phyloP scores from a whole-genome alignment of 2,797 vertebrate genomes.

The Chelon labrosus region DNA sequence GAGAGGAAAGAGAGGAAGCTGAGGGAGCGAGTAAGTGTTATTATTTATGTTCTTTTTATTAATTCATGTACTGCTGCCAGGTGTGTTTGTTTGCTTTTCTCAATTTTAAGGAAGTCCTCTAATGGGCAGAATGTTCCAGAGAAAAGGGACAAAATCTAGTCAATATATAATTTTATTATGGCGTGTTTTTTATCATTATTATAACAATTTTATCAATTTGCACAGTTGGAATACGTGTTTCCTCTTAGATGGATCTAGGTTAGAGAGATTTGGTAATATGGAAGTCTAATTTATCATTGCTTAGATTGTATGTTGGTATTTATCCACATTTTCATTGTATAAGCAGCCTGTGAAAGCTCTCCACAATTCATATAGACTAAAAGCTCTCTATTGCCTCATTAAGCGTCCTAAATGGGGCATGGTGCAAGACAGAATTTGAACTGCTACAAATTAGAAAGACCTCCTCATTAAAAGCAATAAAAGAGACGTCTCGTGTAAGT shows the following conservation, averaged over 20 bases:
- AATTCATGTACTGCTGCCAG: background rate
- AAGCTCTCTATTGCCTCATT: slow-evolving; percentile 1
- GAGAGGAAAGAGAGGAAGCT: slow-evolving; percentile 92
- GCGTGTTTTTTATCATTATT: background rate
- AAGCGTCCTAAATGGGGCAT: background rate
- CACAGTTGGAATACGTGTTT: too few species aligned
- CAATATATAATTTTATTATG: background rate
- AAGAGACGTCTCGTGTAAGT: background rate
- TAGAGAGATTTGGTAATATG: too few species aligned
- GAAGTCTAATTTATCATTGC: too few species aligned
- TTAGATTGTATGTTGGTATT: background rate
- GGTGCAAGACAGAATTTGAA: background rate
- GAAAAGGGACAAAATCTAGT: background rate
- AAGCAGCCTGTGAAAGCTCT: background rate
- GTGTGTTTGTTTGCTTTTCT: too few species aligned
- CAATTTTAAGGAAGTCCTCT: background rate
- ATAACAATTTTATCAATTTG: too few species aligned
- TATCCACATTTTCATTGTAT: background rate
- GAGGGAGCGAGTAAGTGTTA: slow-evolving; percentile 84
- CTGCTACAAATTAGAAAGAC: slow-evolving; percentile 9
- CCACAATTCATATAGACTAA: background rate
- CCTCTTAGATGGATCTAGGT: too few species aligned
- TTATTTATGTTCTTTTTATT: background rate
- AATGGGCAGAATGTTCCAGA: background rate
- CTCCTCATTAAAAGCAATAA: slow-evolving; percentile 11